Percentiles rank a stretch among this genome's conserved stretches.
Evolutionary conservation across 2,113 vertebrate species (phyloP).

Genomic region (Verasper variegatus): DNA sequence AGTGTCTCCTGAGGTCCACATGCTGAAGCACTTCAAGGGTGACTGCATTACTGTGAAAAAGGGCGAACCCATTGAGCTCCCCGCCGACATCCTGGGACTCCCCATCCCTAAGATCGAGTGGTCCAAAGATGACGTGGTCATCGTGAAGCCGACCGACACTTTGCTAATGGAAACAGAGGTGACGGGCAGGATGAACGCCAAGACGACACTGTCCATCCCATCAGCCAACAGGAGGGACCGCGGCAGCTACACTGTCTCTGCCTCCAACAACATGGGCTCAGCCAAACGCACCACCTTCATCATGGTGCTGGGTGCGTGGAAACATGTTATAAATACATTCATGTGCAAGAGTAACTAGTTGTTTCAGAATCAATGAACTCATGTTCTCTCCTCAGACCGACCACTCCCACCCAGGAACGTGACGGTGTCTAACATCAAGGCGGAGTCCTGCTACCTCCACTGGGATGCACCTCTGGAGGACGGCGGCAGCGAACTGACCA

Average conservation of each 20-base stretch:
- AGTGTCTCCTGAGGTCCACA: conserved; percentile 76
- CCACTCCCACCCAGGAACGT: conserved; percentile 94
- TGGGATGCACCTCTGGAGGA: conserved; percentile 93
- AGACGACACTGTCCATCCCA: conserved; percentile 87
- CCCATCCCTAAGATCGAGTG: conserved; percentile 97
- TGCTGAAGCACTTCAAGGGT: conserved; percentile 89
- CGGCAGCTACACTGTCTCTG: conserved; percentile 88
- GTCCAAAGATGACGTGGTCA: conserved; percentile 91
- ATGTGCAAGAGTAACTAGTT: too few species aligned
- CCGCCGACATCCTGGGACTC: conserved; percentile 92
- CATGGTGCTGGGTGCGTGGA: conserved; percentile 90
- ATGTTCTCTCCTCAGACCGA: conserved; percentile 83
- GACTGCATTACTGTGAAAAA: conserved; percentile 92
- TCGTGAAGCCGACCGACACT: conserved; percentile 83
- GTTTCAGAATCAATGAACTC: neutral
- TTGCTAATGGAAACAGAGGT: conserved; percentile 89
- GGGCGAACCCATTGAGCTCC: conserved; percentile 91
- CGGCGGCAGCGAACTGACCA: conserved; percentile 95
- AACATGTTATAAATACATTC: neutral
- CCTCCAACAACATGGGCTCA: conserved; percentile 91
- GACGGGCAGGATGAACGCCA: conserved; percentile 88
- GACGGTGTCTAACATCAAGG: conserved; percentile 90
- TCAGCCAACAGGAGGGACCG: conserved; percentile 85
- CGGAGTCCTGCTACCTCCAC: conserved; percentile 90
- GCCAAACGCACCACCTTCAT: conserved; percentile 86